Conservation (phyloP, 2,797 vertebrate genomes). For the Miichthys miiuy region DNA sequence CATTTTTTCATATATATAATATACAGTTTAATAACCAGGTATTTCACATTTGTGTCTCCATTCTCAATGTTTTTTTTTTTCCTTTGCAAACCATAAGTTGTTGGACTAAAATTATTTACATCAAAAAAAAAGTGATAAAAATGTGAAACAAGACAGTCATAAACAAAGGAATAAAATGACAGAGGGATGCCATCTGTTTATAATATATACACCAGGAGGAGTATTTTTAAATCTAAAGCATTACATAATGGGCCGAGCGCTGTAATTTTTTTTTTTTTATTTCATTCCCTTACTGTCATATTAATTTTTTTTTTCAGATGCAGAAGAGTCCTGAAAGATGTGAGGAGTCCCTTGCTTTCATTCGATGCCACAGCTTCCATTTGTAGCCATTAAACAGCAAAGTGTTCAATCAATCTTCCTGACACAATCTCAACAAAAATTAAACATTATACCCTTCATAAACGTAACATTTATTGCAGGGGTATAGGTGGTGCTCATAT, state of each 20-base stretch:
- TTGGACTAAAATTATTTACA: constrained; percentile 89
- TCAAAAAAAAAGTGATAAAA: constrained; percentile 84
- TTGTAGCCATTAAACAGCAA: constrained; percentile 25
- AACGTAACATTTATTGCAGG: constrained; percentile 37
- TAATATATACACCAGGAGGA: constrained; percentile 83
- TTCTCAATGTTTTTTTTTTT: constrained; percentile 81
- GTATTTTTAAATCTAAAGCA: constrained; percentile 43
- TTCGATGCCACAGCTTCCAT: constrained; percentile 29
- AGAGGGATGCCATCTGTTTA: constrained; percentile 71
- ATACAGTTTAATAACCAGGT: constrained; percentile 87
- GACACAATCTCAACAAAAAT: constrained; percentile 15
- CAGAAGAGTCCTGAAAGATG: constrained; percentile 11
- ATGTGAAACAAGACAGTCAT: constrained; percentile 77
- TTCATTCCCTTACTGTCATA: constrained; percentile 41
- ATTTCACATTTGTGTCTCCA: constrained; percentile 84
- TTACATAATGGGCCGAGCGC: constrained; percentile 22
- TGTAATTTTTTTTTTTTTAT: constrained; percentile 11
- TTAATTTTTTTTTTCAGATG: constrained; percentile 1
- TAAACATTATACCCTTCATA: constrained; percentile 21
- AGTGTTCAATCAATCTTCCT: constrained; percentile 23
- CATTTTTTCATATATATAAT: constrained; percentile 88
- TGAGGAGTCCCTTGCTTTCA: constrained; percentile 44
- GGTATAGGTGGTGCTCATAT: constrained; percentile 37
- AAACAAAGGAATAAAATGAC: constrained; percentile 75
- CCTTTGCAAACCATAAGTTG: constrained; percentile 81